Conservation (phyloP, 2,797 vertebrate genomes). For the Brachyalestes nurse region DNA sequence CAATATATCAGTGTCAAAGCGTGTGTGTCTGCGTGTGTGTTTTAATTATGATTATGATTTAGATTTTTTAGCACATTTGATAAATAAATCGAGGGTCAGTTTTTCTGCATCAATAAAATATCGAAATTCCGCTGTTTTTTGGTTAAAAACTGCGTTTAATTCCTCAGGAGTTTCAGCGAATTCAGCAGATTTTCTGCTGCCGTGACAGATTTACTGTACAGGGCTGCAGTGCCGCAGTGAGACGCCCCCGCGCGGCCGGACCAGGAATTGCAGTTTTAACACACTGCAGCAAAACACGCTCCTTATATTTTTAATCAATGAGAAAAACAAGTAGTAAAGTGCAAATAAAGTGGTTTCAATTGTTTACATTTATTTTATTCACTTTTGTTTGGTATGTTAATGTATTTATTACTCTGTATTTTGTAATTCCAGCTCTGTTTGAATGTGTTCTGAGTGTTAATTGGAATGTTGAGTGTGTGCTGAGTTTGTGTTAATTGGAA, state of each 20-base stretch:
- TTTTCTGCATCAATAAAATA: neutral
- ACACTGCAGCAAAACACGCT: neutral
- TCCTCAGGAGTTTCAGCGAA: slow-evolving; percentile 63
- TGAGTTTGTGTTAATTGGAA: no score
- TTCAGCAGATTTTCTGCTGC: slow-evolving; percentile 81
- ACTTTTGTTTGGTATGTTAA: no score
- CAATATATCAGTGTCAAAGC: neutral
- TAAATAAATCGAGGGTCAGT: neutral
- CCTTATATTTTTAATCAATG: neutral
- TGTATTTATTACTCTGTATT: no score
- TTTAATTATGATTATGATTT: neutral
- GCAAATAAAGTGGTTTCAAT: no score
- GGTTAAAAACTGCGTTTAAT: neutral
- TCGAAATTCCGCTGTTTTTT: neutral
- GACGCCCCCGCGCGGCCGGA: slow-evolving; percentile 64
- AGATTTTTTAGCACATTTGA: neutral
- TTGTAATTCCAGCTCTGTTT: no score
- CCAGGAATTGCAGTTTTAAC: neutral
- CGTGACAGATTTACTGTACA: slow-evolving; percentile 82
- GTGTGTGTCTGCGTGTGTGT: neutral
- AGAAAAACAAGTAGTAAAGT: no score
- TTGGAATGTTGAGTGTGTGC: no score
- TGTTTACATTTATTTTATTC: no score
- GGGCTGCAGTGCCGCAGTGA: slow-evolving; percentile 78
- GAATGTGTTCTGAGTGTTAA: no score